Base-by-base conservation (phyloP, 2,797 vertebrate genomes). In the Hydrophis major region DNA sequence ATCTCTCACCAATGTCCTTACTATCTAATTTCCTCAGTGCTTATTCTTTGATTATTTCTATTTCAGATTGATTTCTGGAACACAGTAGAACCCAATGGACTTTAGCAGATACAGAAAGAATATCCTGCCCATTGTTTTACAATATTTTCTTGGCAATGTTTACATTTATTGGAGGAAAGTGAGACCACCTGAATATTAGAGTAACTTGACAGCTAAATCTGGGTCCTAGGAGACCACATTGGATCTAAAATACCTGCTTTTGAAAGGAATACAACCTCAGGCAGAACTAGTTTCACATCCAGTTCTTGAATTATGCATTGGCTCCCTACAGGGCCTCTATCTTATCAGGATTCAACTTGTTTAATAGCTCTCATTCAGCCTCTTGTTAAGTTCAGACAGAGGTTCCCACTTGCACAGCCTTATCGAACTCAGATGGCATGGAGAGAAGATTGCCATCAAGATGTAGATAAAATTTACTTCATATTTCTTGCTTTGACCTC, bases 141-240 rank as follows among this genome's bases (percentile, higher is more conserved):
- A 61, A 14, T 4, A 20, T 61, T 27, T 61, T 89, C 32, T 27
- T 61, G 37, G 2, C 25, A 63, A 28, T 25, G 37, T 47, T 32
- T 89, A 27, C 42, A 87, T 87, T n/a, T 63, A 63, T 4, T 66
- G 27, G 47, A 18, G 18, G 8, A 55, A 56, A 32, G 53, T 55
- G 86, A n/a, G 53, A 42, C 20, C 8, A 78, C 32, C 37, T 78
- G 42, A 83, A 83, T 42, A 83, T 83, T 83, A 90, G 90, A 92
- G 37, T 88, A 96, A 90, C 93, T 89, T 91, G 93, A 74, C 69
- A 53, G 50, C 27, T 55, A 55, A n/a, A 87, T 16, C 27, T 55
- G 86, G 50, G 25, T 53, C 50, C 53, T n/a, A 18, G 27, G 5
- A n/a, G 86, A 56, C 47, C 28, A 28, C 25, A 16, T 28, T 56